These are phyloP conservation scores for Sisyra terminalis DNA, from an alignment of 2,888 invertebrate species.

Conservation along the genomic window DNA sequence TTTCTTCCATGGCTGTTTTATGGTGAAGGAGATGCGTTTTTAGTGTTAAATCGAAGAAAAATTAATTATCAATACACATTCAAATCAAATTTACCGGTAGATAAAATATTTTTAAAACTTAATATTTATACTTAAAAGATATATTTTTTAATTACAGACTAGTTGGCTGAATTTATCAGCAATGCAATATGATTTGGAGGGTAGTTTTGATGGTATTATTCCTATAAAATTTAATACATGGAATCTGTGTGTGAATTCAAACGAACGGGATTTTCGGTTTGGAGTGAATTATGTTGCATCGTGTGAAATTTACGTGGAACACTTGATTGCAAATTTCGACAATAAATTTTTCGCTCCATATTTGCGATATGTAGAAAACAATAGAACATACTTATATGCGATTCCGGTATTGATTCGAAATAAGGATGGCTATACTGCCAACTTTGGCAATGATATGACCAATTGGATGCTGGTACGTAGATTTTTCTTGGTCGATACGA, in stretches of 20 bases:
- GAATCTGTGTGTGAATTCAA: conserved; percentile 17
- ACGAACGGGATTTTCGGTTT: conserved; percentile 23
- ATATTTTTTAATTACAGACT: conserved; percentile 18
- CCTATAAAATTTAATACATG: conserved; percentile 16
- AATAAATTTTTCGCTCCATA: conserved; percentile 36
- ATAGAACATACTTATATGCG: conserved; percentile 29
- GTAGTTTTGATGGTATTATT: conserved; percentile 24
- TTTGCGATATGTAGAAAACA: conserved; percentile 28
- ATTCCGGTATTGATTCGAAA: conserved; percentile 38
- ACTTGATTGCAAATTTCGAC: conserved; percentile 22
- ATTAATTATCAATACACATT: conserved; percentile 29
- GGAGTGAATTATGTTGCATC: conserved; percentile 21
- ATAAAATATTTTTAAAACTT: conserved; percentile 6
- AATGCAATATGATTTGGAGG: conserved; percentile 25
- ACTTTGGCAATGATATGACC: conserved; percentile 29
- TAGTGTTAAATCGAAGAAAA: conserved; percentile 24
- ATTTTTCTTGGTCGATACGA: conserved; percentile 48
- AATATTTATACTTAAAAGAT: too few species aligned
- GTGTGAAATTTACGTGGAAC: conserved; percentile 18
- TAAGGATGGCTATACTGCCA: conserved; percentile 20
- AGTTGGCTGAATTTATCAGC: conserved; percentile 27
- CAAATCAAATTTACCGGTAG: conserved; percentile 23
- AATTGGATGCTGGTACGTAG: conserved; percentile 49
- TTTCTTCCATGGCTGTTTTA: conserved; percentile 28
- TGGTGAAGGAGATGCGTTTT: conserved; percentile 28